A percentile compares a stretch with the other conserved stretches of the same genome.
Conservation (phyloP, 2,888 invertebrate genomes). For the Drosophila cognata region DNA sequence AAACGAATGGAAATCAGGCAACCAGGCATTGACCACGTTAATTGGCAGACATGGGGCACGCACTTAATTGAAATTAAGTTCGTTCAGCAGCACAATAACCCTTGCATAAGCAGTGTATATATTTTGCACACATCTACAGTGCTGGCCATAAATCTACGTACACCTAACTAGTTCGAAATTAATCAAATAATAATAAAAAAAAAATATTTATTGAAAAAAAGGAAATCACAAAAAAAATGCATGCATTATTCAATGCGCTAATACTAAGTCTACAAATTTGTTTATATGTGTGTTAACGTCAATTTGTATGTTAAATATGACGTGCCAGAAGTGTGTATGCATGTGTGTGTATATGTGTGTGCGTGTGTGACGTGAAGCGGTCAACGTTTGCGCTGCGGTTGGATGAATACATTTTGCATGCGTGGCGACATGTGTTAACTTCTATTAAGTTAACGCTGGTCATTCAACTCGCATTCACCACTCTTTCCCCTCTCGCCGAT, state of each 20-base stretch:
- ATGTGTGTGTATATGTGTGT: constrained; percentile 6
- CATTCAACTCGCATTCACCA: constrained; percentile 66
- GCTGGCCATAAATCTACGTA: not conserved
- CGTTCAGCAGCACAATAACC: constrained; percentile 46
- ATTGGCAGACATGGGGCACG: constrained; percentile 61
- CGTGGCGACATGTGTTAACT: constrained; percentile 82
- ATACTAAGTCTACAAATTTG: not conserved
- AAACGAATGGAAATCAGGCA: constrained; percentile 62
- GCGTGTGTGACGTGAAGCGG: constrained; percentile 26
- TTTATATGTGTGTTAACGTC: no score
- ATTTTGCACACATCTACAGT: not conserved
- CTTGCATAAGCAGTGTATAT: constrained; percentile 6
- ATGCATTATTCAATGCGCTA: not conserved
- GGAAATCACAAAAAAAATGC: not conserved
- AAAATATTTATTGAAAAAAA: not conserved
- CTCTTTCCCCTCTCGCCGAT: not conserved
- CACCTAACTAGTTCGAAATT: not conserved
- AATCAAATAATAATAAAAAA: not conserved
- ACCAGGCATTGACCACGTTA: constrained; percentile 50
- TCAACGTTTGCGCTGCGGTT: constrained; percentile 60
- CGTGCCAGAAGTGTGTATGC: not conserved
- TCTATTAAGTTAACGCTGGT: constrained; percentile 80
- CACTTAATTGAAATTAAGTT: constrained; percentile 68
- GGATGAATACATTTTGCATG: constrained; percentile 81
- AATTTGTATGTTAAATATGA: not conserved